phyloP scores from a whole-genome alignment of 2,113 vertebrate genomes.

The Aptenodytes forsteri region DNA sequence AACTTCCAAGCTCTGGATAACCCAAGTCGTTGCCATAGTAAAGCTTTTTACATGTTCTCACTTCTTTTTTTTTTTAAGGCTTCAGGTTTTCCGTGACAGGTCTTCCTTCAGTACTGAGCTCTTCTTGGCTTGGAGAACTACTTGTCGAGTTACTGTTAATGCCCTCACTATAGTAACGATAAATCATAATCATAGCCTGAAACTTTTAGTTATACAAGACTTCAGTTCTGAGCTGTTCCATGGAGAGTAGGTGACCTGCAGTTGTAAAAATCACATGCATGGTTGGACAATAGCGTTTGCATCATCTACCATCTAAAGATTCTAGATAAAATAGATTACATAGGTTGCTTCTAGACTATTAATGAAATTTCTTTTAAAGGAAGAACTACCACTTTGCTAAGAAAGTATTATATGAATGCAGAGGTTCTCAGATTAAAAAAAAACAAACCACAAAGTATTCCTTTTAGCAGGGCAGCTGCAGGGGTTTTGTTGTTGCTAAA shows the following conservation, averaged over 20 bases:
- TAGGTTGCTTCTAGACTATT: neutral
- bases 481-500: conserved; percentile 21
- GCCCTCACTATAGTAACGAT: neutral
- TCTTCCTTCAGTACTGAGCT: neutral
- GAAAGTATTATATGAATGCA: conserved; percentile 10
- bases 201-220: neutral
- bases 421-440: neutral
- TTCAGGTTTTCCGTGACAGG: neutral
- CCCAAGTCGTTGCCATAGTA: neutral
- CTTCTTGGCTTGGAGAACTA: neutral
- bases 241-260: neutral
- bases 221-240: neutral
- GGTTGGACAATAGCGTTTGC: neutral
- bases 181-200: neutral
- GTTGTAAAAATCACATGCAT: neutral
- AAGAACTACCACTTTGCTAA: conserved; percentile 14
- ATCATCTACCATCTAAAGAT: neutral
- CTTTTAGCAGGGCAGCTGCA: conserved; percentile 7
- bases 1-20: conserved; percentile 7
- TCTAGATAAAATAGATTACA: neutral
- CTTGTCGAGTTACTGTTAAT: neutral
- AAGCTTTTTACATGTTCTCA: neutral
- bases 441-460: neutral
- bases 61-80: neutral
- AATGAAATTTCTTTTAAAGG: neutral